These are phyloP conservation scores for Euglossa dilemma DNA, from an alignment of 1,140 invertebrate species.

Conservation along the genomic window DNA sequence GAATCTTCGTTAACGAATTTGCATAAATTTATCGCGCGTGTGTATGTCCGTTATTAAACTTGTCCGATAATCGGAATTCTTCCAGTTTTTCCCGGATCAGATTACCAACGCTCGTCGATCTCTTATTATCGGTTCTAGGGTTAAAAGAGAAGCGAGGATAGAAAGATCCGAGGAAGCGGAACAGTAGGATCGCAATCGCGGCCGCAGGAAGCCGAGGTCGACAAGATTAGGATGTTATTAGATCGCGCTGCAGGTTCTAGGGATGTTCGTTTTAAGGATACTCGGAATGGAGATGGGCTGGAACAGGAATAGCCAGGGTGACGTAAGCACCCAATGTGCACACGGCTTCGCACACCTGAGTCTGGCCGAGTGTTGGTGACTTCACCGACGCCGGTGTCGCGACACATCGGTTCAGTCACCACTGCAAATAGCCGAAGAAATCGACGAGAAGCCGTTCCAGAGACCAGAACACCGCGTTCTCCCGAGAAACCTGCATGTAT, in stretches of 20 bases:
- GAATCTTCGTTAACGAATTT: neutral
- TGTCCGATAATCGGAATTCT: conserved; percentile 2
- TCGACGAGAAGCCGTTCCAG: conserved; percentile 26
- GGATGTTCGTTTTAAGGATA: conserved; percentile 40
- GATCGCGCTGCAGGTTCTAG: conserved; percentile 33
- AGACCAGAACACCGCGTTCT: neutral
- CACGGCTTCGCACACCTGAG: conserved; percentile 13
- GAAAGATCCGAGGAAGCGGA: conserved; percentile 1
- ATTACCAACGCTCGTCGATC: no score
- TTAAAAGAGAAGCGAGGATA: neutral
- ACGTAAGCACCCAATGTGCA: conserved; percentile 69
- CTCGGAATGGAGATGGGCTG: conserved; percentile 57
- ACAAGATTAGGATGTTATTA: conserved; percentile 46
- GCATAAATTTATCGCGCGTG: neutral
- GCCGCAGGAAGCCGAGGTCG: neutral
- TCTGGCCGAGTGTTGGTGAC: neutral
- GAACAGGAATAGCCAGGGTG: conserved; percentile 72
- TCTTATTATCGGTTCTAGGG: neutral
- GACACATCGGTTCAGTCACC: conserved; percentile 62
- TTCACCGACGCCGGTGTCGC: conserved; percentile 10
- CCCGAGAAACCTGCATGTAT: neutral
- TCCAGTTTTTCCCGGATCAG: neutral
- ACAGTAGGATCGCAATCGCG: conserved; percentile 19
- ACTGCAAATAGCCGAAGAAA: conserved; percentile 65
- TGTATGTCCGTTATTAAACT: neutral